Evolutionary conservation across 2,888 invertebrate species (phyloP).

Genomic region (Petrolisthes cinctipes): DNA sequence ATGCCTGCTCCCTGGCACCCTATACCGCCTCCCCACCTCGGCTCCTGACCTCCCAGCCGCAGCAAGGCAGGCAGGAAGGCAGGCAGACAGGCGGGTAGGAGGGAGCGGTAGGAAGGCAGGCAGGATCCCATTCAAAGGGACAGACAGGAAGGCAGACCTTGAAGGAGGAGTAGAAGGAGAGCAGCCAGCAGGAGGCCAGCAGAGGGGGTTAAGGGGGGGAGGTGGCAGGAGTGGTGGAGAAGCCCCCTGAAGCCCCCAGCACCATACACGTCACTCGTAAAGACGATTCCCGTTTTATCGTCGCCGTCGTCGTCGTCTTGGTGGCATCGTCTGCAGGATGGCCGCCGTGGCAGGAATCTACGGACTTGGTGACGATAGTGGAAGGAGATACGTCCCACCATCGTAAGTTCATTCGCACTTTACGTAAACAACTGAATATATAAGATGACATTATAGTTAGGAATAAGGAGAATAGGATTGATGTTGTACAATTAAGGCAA

Average conservation of each 20-base stretch:
- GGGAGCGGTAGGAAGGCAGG: constrained; percentile 18
- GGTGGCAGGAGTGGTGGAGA: constrained; percentile 18
- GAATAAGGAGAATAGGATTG: no score
- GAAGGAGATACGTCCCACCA: constrained; percentile 33
- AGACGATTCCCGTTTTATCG: not conserved
- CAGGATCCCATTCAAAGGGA: constrained; percentile 9
- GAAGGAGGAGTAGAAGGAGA: not conserved
- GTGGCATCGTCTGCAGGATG: constrained; percentile 63
- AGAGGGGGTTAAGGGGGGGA: constrained; percentile 25
- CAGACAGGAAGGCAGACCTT: not conserved
- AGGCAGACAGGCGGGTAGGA: constrained; percentile 1
- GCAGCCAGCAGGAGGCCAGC: not conserved
- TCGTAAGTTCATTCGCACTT: constrained; percentile 37
- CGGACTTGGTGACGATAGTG: constrained; percentile 67
- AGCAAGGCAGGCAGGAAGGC: not conserved
- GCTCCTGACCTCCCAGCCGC: constrained; percentile 33
- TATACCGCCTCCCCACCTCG: constrained; percentile 6
- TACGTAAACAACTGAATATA: not conserved
- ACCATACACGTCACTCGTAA: not conserved
- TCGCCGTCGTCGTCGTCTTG: not conserved
- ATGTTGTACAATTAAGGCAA: no score
- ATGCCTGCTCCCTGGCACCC: constrained; percentile 9
- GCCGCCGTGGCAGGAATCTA: constrained; percentile 68
- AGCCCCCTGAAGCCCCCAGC: constrained; percentile 30
- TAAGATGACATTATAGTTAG: no score